Conservation (phyloP, 2,888 invertebrate genomes). For the Cosmia trapezina region DNA sequence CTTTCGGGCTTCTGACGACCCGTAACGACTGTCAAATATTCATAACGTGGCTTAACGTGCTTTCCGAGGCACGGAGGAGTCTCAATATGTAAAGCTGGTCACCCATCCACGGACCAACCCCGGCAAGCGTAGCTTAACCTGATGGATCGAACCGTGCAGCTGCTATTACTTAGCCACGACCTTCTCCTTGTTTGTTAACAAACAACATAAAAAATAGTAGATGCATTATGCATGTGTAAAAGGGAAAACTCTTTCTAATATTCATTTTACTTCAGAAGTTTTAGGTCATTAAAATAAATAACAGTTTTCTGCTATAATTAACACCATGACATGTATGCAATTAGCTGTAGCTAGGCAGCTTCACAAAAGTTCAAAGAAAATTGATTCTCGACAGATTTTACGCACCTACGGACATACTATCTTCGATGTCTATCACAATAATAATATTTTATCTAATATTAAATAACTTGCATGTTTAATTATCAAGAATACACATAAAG, state of each 20-base stretch:
- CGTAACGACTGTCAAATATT: too few relatives aligned
- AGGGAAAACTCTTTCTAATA: neutral
- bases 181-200: too few relatives aligned
- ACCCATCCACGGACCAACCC: too few relatives aligned
- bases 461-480: conserved; percentile 16
- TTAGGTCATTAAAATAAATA: conserved; percentile 4
- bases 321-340: neutral
- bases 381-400: neutral
- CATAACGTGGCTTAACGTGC: too few relatives aligned
- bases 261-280: neutral
- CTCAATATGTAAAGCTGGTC: too few relatives aligned
- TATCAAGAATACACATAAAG: conserved; percentile 9
- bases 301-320: neutral
- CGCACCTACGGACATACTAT: neutral
- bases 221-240: neutral
- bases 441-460: conserved; percentile 9
- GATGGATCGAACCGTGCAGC: too few relatives aligned
- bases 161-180: too few relatives aligned
- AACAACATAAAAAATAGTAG: neutral
- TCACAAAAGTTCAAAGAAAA: conserved; percentile 14
- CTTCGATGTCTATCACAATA: neutral
- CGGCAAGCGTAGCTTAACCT: too few relatives aligned
- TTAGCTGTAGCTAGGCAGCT: neutral
- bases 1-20: too few relatives aligned
- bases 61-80: too few relatives aligned